Conservation (phyloP, 1,140 invertebrate genomes). For the Drosophila willistoni region DNA sequence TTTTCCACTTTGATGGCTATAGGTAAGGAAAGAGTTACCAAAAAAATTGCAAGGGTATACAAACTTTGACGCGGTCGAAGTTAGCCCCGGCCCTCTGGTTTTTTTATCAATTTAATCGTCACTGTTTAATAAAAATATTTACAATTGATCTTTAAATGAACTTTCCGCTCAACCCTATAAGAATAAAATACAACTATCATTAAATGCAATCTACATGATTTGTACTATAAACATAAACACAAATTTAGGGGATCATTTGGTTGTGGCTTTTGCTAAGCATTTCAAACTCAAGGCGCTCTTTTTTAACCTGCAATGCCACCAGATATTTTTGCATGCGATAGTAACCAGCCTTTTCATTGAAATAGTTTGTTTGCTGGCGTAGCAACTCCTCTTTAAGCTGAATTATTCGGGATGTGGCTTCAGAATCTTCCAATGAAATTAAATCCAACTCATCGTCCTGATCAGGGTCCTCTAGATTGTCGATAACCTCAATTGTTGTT, state of each 20-base stretch:
- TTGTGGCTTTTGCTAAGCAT: conserved; percentile 10
- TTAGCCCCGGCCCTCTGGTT: too few relatives aligned
- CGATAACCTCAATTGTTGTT: conserved; percentile 27
- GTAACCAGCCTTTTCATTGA: conserved; percentile 59
- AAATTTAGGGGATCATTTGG: not conserved
- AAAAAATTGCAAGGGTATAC: too few relatives aligned
- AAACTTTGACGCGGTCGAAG: too few relatives aligned
- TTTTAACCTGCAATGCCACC: conserved; percentile 61
- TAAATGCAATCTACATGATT: not conserved
- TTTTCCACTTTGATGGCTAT: too few relatives aligned
- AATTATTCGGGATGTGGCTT: conserved; percentile 39
- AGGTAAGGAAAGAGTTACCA: too few relatives aligned
- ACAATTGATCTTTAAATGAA: not conserved
- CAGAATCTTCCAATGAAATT: conserved; percentile 35
- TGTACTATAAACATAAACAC: not conserved
- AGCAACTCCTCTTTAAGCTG: conserved; percentile 59
- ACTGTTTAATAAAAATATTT: not conserved
- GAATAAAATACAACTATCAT: not conserved
- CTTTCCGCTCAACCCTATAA: not conserved
- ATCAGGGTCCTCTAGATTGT: conserved; percentile 15
- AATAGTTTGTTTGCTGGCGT: conserved; percentile 63
- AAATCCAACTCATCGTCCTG: conserved; percentile 46
- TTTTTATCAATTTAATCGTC: too few relatives aligned
- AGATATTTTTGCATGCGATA: conserved; percentile 73
- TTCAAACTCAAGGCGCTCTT: conserved; percentile 55